A percentile compares a stretch with the other conserved stretches of the same genome.
Conservation (phyloP, 2,888 invertebrate genomes). For the Muscina levida region DNA sequence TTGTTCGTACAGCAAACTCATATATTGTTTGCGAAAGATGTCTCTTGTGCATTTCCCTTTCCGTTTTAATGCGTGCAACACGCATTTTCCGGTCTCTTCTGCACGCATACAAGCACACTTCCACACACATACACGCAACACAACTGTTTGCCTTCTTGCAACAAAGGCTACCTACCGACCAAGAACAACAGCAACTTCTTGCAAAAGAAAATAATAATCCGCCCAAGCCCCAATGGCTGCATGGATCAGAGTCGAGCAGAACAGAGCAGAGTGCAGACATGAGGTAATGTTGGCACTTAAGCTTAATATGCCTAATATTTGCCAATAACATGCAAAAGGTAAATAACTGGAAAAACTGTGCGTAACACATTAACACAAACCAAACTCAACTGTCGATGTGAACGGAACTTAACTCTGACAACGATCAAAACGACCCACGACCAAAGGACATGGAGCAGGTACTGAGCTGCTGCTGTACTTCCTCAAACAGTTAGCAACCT, state of each 20-base stretch:
- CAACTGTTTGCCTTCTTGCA: no score
- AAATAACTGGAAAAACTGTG: slow-evolving; percentile 59
- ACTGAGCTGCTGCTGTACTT: not conserved
- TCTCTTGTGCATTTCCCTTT: slow-evolving; percentile 41
- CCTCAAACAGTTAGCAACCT: not conserved
- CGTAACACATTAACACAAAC: slow-evolving; percentile 49
- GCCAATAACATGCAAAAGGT: slow-evolving; percentile 46
- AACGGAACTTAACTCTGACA: not conserved
- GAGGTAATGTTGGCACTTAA: slow-evolving; percentile 25
- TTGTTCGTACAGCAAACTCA: not conserved
- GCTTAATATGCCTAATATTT: slow-evolving; percentile 47
- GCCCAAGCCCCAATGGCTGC: not conserved
- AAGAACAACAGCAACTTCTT: not conserved
- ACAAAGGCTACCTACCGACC: not conserved
- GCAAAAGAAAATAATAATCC: not conserved
- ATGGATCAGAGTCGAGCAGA: not conserved
- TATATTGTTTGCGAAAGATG: slow-evolving; percentile 38
- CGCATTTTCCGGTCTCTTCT: slow-evolving; percentile 47
- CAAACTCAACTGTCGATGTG: not conserved
- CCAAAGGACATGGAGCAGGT: not conserved
- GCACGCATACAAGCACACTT: not conserved
- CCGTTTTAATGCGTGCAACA: slow-evolving; percentile 52
- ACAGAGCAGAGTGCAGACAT: slow-evolving; percentile 21
- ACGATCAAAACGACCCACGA: not conserved
- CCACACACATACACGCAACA: not conserved